These are phyloP conservation scores for Hemaris fuciformis DNA, from an alignment of 2,888 invertebrate genomes.

Conservation along the genomic window DNA sequence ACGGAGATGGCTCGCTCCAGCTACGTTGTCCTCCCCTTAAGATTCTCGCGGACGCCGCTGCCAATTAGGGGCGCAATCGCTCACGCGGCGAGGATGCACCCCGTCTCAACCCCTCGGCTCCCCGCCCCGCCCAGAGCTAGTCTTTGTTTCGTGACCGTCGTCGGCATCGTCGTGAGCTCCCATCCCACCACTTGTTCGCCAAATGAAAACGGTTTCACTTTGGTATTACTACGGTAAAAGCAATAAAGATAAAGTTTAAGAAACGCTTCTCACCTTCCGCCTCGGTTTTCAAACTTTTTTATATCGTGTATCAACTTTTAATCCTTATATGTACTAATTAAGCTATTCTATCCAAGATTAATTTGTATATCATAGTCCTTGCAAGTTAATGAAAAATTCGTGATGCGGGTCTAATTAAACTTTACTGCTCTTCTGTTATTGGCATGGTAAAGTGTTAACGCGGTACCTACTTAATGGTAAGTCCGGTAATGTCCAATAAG, in stretches of 20 bases:
- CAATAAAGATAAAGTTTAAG: conserved; percentile 43
- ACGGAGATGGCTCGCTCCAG: conserved; percentile 68
- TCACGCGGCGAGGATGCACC: conserved; percentile 70
- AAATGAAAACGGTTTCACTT: conserved; percentile 79
- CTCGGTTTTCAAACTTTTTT: conserved; percentile 46
- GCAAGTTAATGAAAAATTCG: neutral
- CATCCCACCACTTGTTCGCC: conserved; percentile 63
- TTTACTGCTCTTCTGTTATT: too few relatives aligned
- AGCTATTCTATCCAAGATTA: too few relatives aligned
- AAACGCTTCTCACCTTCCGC: conserved; percentile 46
- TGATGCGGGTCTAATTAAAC: too few relatives aligned
- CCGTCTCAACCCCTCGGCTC: conserved; percentile 30
- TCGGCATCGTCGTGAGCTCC: conserved; percentile 50
- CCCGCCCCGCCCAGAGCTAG: conserved; percentile 52
- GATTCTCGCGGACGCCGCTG: conserved; percentile 82
- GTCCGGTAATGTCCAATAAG: too few relatives aligned
- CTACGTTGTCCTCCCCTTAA: conserved; percentile 78
- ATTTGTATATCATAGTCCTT: too few relatives aligned
- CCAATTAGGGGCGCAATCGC: conserved; percentile 82
- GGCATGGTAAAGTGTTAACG: too few relatives aligned
- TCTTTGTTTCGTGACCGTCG: conserved; percentile 63
- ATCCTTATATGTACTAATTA: neutral
- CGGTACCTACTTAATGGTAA: too few relatives aligned
- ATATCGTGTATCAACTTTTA: conserved; percentile 14
- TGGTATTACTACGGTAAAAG: conserved; percentile 60